Conservation (phyloP, 2,797 vertebrate genomes). For the Rousettus madagascariensis region DNA sequence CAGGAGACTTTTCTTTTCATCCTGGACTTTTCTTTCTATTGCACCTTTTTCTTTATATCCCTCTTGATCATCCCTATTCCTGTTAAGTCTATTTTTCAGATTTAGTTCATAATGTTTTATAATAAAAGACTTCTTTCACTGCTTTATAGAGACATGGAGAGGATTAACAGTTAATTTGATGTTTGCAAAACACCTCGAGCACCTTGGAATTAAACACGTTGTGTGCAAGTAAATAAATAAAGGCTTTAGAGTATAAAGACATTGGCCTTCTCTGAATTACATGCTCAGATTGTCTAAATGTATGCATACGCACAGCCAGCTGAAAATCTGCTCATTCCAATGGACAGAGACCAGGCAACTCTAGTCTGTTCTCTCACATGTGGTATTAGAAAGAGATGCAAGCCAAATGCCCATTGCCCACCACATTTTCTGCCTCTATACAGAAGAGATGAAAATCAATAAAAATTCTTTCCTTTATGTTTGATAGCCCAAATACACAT, state of each 20-base stretch:
- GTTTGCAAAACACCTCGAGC: slow-evolving; percentile 63
- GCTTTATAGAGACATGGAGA: slow-evolving; percentile 50
- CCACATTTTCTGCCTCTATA: background rate
- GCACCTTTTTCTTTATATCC: background rate
- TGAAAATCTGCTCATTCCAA: background rate
- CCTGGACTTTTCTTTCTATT: background rate
- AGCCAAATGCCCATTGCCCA: background rate
- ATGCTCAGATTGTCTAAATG: slow-evolving; percentile 11
- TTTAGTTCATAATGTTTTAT: slow-evolving; percentile 55
- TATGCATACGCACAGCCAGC: background rate
- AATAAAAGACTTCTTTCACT: slow-evolving; percentile 16
- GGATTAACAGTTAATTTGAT: slow-evolving; percentile 74
- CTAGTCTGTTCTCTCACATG: background rate
- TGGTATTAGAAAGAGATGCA: background rate
- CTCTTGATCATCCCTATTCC: slow-evolving; percentile 35
- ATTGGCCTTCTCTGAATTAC: slow-evolving; percentile 39
- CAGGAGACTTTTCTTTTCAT: background rate
- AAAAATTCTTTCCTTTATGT: background rate
- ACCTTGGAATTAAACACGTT: slow-evolving; percentile 61
- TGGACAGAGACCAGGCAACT: background rate
- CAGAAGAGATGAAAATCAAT: background rate
- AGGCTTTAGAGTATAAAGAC: slow-evolving; percentile 43
- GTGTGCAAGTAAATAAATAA: slow-evolving; percentile 65
- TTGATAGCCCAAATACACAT: background rate
- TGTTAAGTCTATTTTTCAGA: slow-evolving; percentile 56